A percentile compares a stretch with the other conserved stretches of the same genome.
These are phyloP conservation scores for Nomada goodeniana DNA, from an alignment of 2,888 invertebrate genomes.

Conservation along the genomic window DNA sequence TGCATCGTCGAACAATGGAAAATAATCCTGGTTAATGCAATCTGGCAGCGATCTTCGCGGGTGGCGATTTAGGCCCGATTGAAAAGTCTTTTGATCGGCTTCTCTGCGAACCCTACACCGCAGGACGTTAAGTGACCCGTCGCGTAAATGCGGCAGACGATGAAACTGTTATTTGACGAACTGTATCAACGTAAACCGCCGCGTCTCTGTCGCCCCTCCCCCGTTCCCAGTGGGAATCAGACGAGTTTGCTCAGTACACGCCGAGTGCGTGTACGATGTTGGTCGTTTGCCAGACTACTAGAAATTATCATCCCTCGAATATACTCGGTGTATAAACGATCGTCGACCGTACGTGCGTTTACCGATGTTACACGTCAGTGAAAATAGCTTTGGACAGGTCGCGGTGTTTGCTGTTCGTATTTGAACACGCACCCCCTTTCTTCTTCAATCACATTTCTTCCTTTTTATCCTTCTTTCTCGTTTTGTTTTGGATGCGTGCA, in stretches of 20 bases:
- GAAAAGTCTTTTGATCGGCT: conserved; percentile 17
- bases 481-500: too few species aligned
- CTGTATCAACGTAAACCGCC: conserved; percentile 68
- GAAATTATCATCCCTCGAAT: conserved; percentile 74
- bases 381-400: conserved; percentile 60
- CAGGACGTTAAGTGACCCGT: conserved; percentile 64
- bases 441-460: conserved; percentile 23
- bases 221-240: conserved; percentile 62
- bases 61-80: background rate
- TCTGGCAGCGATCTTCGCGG: too few species aligned
- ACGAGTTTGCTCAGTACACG: conserved; percentile 69
- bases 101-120: conserved; percentile 19
- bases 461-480: background rate
- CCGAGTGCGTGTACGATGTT: conserved; percentile 71
- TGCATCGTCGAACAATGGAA: too few species aligned
- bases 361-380: conserved; percentile 60
- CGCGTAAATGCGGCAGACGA: conserved; percentile 55
- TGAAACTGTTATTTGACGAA: conserved; percentile 72
- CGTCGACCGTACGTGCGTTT: conserved; percentile 57
- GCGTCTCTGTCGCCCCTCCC: conserved; percentile 41
- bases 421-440: conserved; percentile 37
- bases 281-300: conserved; percentile 74
- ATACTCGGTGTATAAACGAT: conserved; percentile 52
- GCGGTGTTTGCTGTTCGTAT: conserved; percentile 53
- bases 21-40: too few species aligned